phyloP scores from a whole-genome alignment of 1,140 invertebrate genomes.

The Tribolium castaneum region DNA sequence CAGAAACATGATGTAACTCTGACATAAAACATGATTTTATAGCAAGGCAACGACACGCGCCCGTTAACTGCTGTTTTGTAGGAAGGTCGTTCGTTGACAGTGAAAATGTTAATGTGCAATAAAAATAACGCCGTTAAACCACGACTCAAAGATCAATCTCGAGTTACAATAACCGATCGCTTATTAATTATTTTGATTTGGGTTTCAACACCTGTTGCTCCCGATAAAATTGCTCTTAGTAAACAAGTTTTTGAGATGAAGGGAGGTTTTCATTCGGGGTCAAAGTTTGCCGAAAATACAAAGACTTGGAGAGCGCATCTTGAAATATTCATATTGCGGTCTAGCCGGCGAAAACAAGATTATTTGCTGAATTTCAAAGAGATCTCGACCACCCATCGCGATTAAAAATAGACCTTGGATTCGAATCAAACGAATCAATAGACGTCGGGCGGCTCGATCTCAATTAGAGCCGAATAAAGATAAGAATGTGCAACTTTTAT shows the following conservation, averaged over 20 bases:
- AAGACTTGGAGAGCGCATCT: not conserved
- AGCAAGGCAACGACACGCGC: constrained; percentile 49
- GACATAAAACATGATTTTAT: constrained; percentile 60
- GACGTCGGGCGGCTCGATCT: not conserved
- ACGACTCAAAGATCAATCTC: too few relatives aligned
- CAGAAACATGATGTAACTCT: constrained; percentile 53
- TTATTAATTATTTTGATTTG: not conserved
- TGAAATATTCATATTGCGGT: not conserved
- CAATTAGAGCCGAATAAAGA: not conserved
- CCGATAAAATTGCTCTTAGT: too few relatives aligned
- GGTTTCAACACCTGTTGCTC: not conserved
- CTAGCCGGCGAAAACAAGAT: not conserved
- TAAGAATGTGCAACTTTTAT: not conserved
- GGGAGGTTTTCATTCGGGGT: not conserved
- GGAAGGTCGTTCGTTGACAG: constrained; percentile 58
- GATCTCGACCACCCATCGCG: not conserved
- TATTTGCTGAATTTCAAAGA: not conserved
- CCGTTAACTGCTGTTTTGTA: constrained; percentile 55
- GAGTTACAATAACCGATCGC: too few relatives aligned
- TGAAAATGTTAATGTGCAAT: constrained; percentile 57
- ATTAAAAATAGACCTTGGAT: not conserved
- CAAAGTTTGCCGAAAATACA: not conserved
- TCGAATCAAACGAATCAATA: not conserved
- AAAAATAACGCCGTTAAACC: constrained; percentile 44
- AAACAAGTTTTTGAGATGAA: too few relatives aligned